Evolutionary conservation across 1,140 invertebrate genomes (phyloP), one percentile per base, ranked within the genome.

Genomic region (Xylocopa sonorina): DNA sequence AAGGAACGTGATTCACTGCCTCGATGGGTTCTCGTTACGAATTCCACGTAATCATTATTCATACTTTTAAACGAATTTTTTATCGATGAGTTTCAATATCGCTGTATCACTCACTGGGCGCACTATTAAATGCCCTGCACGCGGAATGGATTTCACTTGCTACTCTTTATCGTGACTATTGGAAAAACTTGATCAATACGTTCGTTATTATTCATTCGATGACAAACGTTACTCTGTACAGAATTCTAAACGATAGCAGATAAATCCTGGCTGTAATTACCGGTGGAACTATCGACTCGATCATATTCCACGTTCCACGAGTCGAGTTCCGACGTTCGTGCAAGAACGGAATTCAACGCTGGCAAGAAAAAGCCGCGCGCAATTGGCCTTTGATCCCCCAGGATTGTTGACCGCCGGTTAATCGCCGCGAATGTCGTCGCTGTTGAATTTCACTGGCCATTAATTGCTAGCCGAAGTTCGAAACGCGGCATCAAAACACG

Each of bases 381-480:
- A 74, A 64, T 50, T 50, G 18, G 18, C 24, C 46, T 63, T 21
- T n/a, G 32, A 74, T 38, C 43, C 32, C 5, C 29, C 1, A 3
- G 48, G 12, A 64, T 50, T 74, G 32, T 63, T 63, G 24, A 38
- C 46, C 43, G 43, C 16, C n/a, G 32, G 43, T 48, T 73, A 50
- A 73, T 60, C 10, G 38, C 12, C 21, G 48, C 38, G 43, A 71
- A 57, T 41, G 32, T 57, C n/a, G 2, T 62, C 41, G 14, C 7
- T 16, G 14, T 14, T 10, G 29, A 18, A 16, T 64, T 63, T 38
- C 43, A 16, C n/a, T 51, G 18, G 29, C 6, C 14, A 34, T 34
- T 62, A 74, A 74, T 51, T 10, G 16, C 3, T 21, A 34, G 16
- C 6, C 57, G 1, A 50, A 34, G 29, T 50, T 62, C 4, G n/a